Base-by-base conservation (phyloP, 2,888 invertebrate genomes). In the Epistrophella euchroma region DNA sequence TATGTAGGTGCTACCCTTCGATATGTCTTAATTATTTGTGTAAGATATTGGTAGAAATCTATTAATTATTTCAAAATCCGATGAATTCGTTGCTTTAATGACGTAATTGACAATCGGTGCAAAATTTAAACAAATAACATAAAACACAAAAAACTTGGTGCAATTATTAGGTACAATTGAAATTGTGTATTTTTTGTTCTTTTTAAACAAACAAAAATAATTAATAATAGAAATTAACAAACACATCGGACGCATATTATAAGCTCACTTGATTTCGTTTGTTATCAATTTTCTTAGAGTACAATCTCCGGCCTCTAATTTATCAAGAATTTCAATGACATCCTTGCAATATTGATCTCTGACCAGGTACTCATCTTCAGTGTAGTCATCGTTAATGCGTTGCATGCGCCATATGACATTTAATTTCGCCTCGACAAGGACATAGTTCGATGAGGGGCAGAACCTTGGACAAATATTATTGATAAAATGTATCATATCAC, bases 381-480 rank as follows among this genome's bases (percentile, higher is more conserved):
- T 90, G 58, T 90, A 92, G 25, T 90, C 90, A 32, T 90, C 91
- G 37, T 55, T 73, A 3, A 85, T 81, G 10, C 91, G 90, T 3
- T 91, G 90, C 91, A 92, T 92, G n/a, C 91, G 90, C 91, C 92
- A 92, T 77, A 92, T 92, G 25, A 92, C 91, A 79, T 91, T 91
- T 43, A 92, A 86, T 88, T 93, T 93, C n/a, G 92, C 90, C 88
- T 93, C 92, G 62, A 92, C 89, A 0, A 91, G 89, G 15, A 92
- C 91, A 80, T 93, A 92, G 81, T 92, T 93, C 6, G 90, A 90
- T 2, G 91, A 88, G 17, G 93, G 93, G 68, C 92, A 91, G 76
- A 92, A 90, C 28, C 90, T 90, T 4, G 91, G 91, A 47, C 92
- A 90, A 77, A 91, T 88, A 7, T 92, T 92, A 43, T 92, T 91